These are phyloP conservation scores for Tribolium madens DNA, from an alignment of 1,140 invertebrate genomes.

Conservation along the genomic window DNA sequence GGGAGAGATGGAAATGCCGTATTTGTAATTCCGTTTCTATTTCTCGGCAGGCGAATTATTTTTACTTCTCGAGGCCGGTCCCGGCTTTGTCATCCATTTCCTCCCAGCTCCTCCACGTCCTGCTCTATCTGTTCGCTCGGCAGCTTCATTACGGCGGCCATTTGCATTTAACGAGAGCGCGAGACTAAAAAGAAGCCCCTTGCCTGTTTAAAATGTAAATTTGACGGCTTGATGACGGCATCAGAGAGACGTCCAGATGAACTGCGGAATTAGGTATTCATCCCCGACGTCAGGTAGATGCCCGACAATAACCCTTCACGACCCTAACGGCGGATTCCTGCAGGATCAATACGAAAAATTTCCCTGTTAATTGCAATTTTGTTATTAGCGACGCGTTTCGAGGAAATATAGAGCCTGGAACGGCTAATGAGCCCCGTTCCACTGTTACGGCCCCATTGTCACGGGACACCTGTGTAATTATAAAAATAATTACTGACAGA, in stretches of 20 bases:
- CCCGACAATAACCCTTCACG: slow-evolving; percentile 31
- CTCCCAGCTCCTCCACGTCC: slow-evolving; percentile 37
- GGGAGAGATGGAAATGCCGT: slow-evolving; percentile 31
- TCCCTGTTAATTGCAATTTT: slow-evolving; percentile 21
- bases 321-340: not conserved
- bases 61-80: slow-evolving; percentile 34
- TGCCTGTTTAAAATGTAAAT: slow-evolving; percentile 56
- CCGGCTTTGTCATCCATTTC: slow-evolving; percentile 41
- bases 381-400: not conserved
- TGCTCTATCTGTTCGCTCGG: slow-evolving; percentile 28
- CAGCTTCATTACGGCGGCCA: slow-evolving; percentile 57
- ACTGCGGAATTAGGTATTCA: slow-evolving; percentile 54
- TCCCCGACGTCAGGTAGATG: slow-evolving; percentile 27
- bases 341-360: slow-evolving; percentile 28
- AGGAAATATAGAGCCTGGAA: not conserved
- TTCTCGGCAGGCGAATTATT: slow-evolving; percentile 37
- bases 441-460: slow-evolving; percentile 21
- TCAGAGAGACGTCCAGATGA: slow-evolving; percentile 54
- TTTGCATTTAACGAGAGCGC: slow-evolving; percentile 58
- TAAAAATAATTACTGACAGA: slow-evolving; percentile 51
- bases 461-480: slow-evolving; percentile 49
- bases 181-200: slow-evolving; percentile 56
- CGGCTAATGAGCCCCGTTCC: slow-evolving; percentile 37
- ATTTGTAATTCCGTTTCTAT: slow-evolving; percentile 43
- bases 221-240: slow-evolving; percentile 50